Percentiles rank a stretch among this genome's conserved stretches.
phyloP scores from a whole-genome alignment of 1,140 invertebrate genomes.

The Lasioglossum baleicum region DNA sequence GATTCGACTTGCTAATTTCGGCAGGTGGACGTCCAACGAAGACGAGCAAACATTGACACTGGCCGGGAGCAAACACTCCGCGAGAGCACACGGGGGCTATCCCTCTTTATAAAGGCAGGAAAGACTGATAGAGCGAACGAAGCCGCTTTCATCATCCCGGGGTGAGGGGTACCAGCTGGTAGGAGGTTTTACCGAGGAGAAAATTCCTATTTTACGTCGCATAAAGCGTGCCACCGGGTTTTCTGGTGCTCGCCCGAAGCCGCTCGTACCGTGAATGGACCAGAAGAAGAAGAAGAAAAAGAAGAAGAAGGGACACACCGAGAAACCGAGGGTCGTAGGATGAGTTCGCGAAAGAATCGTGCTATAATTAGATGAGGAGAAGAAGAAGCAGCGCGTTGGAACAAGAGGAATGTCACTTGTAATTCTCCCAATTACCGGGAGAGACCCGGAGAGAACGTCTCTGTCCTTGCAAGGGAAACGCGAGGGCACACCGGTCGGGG shows the following conservation, averaged over 20 bases:
- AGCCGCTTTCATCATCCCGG: not conserved
- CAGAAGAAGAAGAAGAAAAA: not conserved
- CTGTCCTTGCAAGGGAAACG: not conserved
- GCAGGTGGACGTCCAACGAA: slow-evolving; percentile 43
- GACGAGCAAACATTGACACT: slow-evolving; percentile 57
- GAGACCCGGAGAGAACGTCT: not conserved
- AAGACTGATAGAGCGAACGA: slow-evolving; percentile 32
- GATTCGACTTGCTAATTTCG: slow-evolving; percentile 58
- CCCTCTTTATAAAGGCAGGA: slow-evolving; percentile 46
- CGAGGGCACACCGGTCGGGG: not conserved
- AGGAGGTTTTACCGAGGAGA: not conserved
- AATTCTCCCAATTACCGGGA: slow-evolving; percentile 42
- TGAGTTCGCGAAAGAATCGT: slow-evolving; percentile 11
- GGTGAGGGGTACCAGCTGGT: too few relatives aligned
- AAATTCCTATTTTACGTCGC: not conserved
- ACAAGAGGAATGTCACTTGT: slow-evolving; percentile 25
- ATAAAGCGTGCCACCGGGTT: not conserved
- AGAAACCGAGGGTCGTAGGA: not conserved
- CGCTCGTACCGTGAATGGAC: too few relatives aligned
- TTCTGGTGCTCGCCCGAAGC: too few relatives aligned
- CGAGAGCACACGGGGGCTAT: not conserved
- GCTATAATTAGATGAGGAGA: slow-evolving; percentile 19
- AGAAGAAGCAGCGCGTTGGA: not conserved
- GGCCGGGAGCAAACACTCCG: slow-evolving; percentile 39
- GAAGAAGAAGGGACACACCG: too few relatives aligned